Evolutionary conservation across 2,888 invertebrate genomes (phyloP), one percentile per base, ranked within the genome.

Genomic region (Toxonevra muliebris): DNA sequence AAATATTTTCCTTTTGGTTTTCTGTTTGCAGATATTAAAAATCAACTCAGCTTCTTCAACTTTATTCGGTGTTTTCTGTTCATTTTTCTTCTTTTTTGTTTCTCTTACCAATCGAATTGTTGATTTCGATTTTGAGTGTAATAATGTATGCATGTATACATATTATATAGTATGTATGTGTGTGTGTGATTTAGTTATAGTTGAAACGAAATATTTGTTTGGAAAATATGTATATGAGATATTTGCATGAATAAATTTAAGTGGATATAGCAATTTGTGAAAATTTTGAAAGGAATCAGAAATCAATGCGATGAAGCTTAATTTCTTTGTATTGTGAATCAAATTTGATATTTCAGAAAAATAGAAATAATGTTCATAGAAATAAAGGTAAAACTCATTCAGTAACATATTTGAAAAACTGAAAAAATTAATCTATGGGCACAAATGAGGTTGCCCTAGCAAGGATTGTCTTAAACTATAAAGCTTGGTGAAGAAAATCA

Each of bases 1-100:
- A 82, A 82, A 82, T 82, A 82, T 82, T 81, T 81, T 80, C 75
- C 75, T 76, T 76, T 71, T 61, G 69, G 62, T 65, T 63, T 66
- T 15, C 53, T 17, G 43, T 65, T 62, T 69, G 57, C 53, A 52
- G 43, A 65, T 61, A 65, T 65, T 62, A 61, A 61, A 65, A 69
- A 69, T 69, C 69, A 69, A 55, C 63, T 52, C 43, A 7, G 30
- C 7, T 30, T 48, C 48, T n/a, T 48, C 48, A 11, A 43, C 12
- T 43, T 43, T 54, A 54, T 54, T 17, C 9, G 9, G 12, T 43
- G 45, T 43, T 11, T 12, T 43, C 12, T 43, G 12, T 9, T 43
- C 45, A 43, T 54, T 17, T 9, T 17, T 54, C 9, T 17, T 19
- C 9, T n/a, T 20, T 13, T 55, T 30, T 20, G 9, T 55, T 10